These are phyloP conservation scores for Stigmatopora nigra DNA, from an alignment of 2,113 vertebrate species.

Conservation along the genomic window DNA sequence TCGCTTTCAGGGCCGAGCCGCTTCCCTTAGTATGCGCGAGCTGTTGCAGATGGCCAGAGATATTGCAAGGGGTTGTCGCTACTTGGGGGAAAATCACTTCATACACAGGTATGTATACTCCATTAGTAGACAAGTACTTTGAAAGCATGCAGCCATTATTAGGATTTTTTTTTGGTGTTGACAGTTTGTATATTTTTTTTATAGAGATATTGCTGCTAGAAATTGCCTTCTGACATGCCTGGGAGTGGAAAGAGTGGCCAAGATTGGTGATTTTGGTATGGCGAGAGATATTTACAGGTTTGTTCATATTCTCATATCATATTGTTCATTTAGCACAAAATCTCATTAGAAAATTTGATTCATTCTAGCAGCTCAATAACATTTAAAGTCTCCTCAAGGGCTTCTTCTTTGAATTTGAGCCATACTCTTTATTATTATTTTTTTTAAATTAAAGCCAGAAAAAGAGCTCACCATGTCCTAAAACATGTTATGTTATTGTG, in stretches of 20 bases:
- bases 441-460: no score
- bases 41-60: slow-evolving; percentile 83
- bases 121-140: not conserved
- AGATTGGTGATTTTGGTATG: slow-evolving; percentile 92
- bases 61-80: slow-evolving; percentile 84
- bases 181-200: slow-evolving; percentile 6
- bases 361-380: no score
- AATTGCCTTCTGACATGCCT: slow-evolving; percentile 85
- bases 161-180: not conserved
- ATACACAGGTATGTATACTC: slow-evolving; percentile 77
- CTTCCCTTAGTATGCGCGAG: slow-evolving; percentile 77
- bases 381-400: no score
- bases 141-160: no score
- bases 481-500: not conserved
- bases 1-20: slow-evolving; percentile 72
- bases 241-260: slow-evolving; percentile 77
- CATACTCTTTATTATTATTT: no score
- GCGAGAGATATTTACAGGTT: slow-evolving; percentile 88
- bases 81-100: slow-evolving; percentile 91
- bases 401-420: no score
- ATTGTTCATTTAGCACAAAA: no score
- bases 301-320: not conserved
- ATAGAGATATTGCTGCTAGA: slow-evolving; percentile 85
- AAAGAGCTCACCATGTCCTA: not conserved
- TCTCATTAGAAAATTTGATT: not conserved